Percentiles rank a stretch among this genome's conserved stretches.
Conservation (phyloP, 2,113 vertebrate genomes). For the Motacilla tschutschensis region DNA sequence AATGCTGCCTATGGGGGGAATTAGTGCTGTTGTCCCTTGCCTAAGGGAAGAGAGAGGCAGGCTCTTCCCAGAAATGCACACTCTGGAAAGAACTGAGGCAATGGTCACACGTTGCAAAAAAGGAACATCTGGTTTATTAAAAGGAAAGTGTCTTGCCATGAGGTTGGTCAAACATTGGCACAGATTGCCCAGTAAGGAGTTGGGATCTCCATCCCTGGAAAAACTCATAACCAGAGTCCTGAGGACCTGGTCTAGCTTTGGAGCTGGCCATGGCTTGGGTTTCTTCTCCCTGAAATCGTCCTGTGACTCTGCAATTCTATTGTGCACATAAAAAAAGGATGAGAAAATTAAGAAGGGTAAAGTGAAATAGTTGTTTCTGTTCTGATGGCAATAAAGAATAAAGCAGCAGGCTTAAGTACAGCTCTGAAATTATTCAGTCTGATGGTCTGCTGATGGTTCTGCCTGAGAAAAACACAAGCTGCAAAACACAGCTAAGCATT, state of each 20-base stretch:
- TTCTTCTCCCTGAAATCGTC: neutral
- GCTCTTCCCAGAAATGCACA: neutral
- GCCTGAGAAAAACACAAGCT: neutral
- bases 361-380: neutral
- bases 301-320: neutral
- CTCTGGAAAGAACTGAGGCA: neutral
- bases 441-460: neutral
- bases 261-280: neutral
- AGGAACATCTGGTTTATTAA: neutral
- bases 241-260: neutral
- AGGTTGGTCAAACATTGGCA: neutral
- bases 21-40: neutral
- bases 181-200: neutral
- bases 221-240: neutral
- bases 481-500: neutral
- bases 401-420: neutral
- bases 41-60: neutral
- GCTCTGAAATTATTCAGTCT: neutral
- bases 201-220: neutral
- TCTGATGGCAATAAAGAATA: neutral
- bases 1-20: accelerated
- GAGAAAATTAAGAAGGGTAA: neutral
- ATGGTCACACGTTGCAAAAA: neutral
- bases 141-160: neutral
- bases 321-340: neutral